These are phyloP conservation scores for Neuroscelio doddi DNA, from an alignment of 2,888 invertebrate genomes.

Conservation along the genomic window DNA sequence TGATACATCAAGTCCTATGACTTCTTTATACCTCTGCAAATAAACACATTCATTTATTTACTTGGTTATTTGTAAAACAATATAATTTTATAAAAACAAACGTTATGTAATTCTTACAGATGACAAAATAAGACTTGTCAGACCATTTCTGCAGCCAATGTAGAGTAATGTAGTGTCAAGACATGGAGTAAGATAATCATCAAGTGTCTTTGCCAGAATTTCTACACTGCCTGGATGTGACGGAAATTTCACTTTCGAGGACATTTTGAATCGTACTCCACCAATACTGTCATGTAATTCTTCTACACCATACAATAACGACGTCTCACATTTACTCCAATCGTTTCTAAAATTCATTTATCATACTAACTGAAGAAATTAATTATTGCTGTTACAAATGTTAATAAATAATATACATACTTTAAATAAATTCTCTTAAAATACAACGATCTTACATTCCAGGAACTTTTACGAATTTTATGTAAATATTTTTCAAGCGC, in stretches of 20 bases:
- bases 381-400: too few species aligned
- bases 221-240: conserved; percentile 9
- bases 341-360: too few species aligned
- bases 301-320: conserved; percentile 21
- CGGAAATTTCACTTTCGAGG: conserved; percentile 20
- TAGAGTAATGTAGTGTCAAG: conserved; percentile 11
- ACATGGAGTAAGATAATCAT: conserved; percentile 8
- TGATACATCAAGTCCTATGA: conserved; percentile 16
- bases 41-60: too few species aligned
- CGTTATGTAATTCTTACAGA: conserved; percentile 2
- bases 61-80: too few species aligned
- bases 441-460: conserved; percentile 33
- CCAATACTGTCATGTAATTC: conserved; percentile 7
- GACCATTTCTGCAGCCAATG: conserved; percentile 26
- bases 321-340: conserved; percentile 3
- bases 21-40: conserved; percentile 13
- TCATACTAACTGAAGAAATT: too few species aligned
- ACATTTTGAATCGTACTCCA: conserved; percentile 3
- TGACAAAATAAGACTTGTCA: conserved; percentile 17
- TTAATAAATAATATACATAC: conserved; percentile 11
- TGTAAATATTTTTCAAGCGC: conserved; percentile 14
- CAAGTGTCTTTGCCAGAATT: conserved; percentile 12
- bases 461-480: conserved; percentile 6
- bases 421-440: conserved; percentile 20
- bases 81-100: too few species aligned